phyloP scores from a whole-genome alignment of 2,888 invertebrate genomes.

The Drosophila atroscutellata region DNA sequence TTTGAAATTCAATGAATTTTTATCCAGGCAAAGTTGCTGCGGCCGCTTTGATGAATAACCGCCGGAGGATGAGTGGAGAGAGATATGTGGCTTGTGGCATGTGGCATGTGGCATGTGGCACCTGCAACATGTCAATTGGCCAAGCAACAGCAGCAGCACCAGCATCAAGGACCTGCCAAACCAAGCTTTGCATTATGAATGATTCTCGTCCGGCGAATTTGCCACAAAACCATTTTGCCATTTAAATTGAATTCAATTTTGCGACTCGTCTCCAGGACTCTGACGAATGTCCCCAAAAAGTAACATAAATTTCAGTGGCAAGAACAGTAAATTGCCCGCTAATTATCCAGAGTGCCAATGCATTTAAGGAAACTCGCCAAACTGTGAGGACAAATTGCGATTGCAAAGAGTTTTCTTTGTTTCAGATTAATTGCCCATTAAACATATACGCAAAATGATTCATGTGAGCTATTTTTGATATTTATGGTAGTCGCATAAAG shows the following conservation, averaged over 20 bases:
- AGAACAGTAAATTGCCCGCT: conserved; percentile 58
- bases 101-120: conserved; percentile 23
- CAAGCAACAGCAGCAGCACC: conserved; percentile 8
- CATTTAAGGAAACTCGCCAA: conserved; percentile 9
- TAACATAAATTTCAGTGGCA: conserved; percentile 58
- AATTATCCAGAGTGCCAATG: conserved; percentile 70
- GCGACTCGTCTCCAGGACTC: conserved; percentile 2
- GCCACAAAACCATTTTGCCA: conserved; percentile 64
- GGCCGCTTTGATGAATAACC: conserved; percentile 69
- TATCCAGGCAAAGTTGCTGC: conserved; percentile 63
- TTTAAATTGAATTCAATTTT: conserved; percentile 73
- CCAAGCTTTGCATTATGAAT: conserved; percentile 72
- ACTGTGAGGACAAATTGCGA: conserved; percentile 4
- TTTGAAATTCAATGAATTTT: conserved; percentile 84
- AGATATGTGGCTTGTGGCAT: conserved; percentile 6
- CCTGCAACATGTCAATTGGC: conserved; percentile 78
- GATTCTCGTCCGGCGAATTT: conserved; percentile 66
- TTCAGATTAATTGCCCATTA: conserved; percentile 65
- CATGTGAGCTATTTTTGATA: conserved; percentile 40
- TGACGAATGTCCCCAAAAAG: conserved; percentile 67
- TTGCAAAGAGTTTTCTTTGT: conserved; percentile 3
- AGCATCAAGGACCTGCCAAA: conserved; percentile 46
- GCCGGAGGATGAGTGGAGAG: conserved; percentile 22
- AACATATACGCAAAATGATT: conserved; percentile 67
- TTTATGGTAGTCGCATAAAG: conserved; percentile 41